phyloP scores from a whole-genome alignment of 2,797 vertebrate genomes.

The Coendou prehensilis region DNA sequence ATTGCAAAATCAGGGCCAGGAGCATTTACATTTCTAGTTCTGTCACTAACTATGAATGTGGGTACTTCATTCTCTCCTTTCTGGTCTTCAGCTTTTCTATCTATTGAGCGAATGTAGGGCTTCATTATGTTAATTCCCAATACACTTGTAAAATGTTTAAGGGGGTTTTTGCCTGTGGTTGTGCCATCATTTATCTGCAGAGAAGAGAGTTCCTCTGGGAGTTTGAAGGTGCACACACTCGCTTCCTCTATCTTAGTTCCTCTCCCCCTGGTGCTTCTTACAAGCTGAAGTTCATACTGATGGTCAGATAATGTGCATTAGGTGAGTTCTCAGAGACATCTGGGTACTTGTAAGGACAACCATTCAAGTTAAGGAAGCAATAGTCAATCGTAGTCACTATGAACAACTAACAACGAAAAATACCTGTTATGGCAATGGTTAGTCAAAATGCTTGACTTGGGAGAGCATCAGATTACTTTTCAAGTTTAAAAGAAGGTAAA shows the following conservation, averaged over 20 bases:
- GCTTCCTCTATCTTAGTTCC: background rate
- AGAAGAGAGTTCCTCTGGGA: background rate
- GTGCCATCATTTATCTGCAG: background rate
- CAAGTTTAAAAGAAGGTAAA: slow-evolving; percentile 22
- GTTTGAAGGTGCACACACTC: background rate
- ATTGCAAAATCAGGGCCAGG: background rate
- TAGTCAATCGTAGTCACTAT: background rate
- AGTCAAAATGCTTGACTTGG: background rate
- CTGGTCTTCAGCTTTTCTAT: background rate
- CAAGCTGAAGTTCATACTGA: background rate
- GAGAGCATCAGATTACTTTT: background rate
- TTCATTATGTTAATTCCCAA: background rate
- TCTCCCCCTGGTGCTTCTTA: background rate
- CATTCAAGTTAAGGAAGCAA: background rate
- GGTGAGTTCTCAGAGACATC: background rate
- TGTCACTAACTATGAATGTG: background rate
- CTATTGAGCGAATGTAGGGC: background rate
- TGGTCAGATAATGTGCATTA: background rate
- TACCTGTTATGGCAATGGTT: background rate
- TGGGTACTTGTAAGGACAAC: background rate
- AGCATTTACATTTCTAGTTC: background rate
- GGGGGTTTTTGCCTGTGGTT: background rate
- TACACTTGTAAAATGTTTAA: background rate
- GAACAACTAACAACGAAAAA: background rate
- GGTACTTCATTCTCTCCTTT: background rate